These are phyloP conservation scores for Solenopsis invicta DNA, from an alignment of 1,140 invertebrate species.

Conservation along the genomic window DNA sequence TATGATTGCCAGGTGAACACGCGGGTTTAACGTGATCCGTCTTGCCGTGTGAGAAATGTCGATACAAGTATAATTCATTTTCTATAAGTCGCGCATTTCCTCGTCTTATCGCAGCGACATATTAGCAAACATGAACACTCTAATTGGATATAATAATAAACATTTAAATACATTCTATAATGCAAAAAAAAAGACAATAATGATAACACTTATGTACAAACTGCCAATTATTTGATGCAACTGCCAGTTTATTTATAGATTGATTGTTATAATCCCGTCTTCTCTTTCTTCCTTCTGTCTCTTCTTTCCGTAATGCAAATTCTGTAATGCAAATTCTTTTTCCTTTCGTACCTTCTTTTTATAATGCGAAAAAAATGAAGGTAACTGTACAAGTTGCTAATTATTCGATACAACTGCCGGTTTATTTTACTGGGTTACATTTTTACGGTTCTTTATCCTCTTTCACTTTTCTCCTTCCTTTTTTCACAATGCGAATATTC, in stretches of 20 bases:
- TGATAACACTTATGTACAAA: background rate
- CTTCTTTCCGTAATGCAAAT: too few relatives aligned
- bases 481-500: too few relatives aligned
- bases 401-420: background rate
- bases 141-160: constrained; percentile 19
- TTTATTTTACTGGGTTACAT: background rate
- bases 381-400: background rate
- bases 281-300: too few relatives aligned
- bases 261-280: background rate
- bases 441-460: background rate
- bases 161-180: background rate
- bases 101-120: background rate
- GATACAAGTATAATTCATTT: constrained; percentile 48
- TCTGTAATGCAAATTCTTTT: too few relatives aligned
- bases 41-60: constrained; percentile 34
- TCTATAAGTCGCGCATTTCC: background rate
- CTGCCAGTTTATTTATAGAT: background rate
- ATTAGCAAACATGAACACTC: background rate
- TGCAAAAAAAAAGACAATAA: background rate
- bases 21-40: constrained; percentile 47
- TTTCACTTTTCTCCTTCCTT: too few relatives aligned
- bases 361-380: too few relatives aligned
- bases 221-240: background rate
- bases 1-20: constrained; percentile 58
- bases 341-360: too few relatives aligned